Conservation (phyloP, 2,888 invertebrate species). For the Aleiodes alternator region DNA sequence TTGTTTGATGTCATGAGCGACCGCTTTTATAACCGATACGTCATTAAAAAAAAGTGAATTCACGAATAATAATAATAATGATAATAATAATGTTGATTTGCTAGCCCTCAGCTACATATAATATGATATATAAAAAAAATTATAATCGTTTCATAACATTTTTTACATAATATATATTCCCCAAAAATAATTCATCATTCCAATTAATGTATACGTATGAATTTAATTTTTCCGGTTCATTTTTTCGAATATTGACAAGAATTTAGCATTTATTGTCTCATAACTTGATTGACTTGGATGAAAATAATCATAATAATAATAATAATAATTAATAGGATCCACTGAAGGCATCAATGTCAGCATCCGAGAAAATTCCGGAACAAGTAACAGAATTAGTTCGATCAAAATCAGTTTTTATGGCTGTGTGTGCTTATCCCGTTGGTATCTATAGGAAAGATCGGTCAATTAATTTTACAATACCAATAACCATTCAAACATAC, state of each 20-base stretch:
- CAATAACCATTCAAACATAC: conserved; percentile 88
- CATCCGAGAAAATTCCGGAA: conserved; percentile 68
- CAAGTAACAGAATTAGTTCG: conserved; percentile 77
- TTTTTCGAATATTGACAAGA: too few relatives aligned
- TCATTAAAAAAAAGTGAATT: not conserved
- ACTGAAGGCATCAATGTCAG: conserved; percentile 57
- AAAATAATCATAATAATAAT: not conserved
- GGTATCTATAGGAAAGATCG: conserved; percentile 75
- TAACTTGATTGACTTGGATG: too few relatives aligned
- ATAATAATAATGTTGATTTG: not conserved
- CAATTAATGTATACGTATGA: too few relatives aligned
- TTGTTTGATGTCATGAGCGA: too few relatives aligned
- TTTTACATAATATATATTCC: too few relatives aligned
- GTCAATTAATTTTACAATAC: conserved; percentile 86
- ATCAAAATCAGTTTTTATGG: conserved; percentile 78
- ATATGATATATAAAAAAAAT: too few relatives aligned
- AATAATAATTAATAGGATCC: conserved; percentile 44
- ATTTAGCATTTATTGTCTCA: too few relatives aligned
- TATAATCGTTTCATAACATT: too few relatives aligned
- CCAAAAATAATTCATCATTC: too few relatives aligned
- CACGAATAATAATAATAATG: not conserved
- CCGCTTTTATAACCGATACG: too few relatives aligned
- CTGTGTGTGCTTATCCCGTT: conserved; percentile 80
- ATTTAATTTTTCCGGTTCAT: too few relatives aligned
- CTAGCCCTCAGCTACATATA: too few relatives aligned